Evolutionary conservation across 2,797 vertebrate genomes (phyloP), one percentile per base, ranked within the genome.

Genomic region (Clarias pachynema): DNA sequence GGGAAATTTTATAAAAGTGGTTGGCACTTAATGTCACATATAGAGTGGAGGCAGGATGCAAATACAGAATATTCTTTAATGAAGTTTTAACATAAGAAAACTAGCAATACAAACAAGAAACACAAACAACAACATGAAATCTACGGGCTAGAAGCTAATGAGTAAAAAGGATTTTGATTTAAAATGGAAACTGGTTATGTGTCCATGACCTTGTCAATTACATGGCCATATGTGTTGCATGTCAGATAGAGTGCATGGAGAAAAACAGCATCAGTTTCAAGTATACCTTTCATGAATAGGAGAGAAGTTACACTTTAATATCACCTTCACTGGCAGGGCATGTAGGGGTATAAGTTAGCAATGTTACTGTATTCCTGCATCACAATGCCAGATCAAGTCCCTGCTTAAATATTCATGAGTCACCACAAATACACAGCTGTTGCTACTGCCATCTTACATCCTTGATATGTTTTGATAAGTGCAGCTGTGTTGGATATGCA

Each of bases 351-450:
- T 86, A 86, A 80, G 82, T 86, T 81, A 81, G 82, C 57, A 79
- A 85, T 57, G 83, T 79, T 91, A 91, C 91, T 91, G 91, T 92
- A 92, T 91, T 92, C 90, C 89, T 91, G 92, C 89, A 92, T 92
- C 90, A 90, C 90, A 87, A 88, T 84, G 91, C 92, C 92, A 92
- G 94, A 95, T 95, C 94, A 91, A 93, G 94, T 96, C 94, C 91
- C 94, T 93, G 91, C 93, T 96, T 90, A 96, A 96, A 95, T 95
- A 96, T 96, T 96, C 91, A 96, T 93, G 89, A 93, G 90, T 89
- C 85, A 86, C 91, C 91, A 91, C 91, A 91, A 92, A 91, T 93
- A 92, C 92, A 92, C 92, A 94, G 93, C 93, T 86, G 69, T 90
- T 83, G 70, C 79, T 72, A 69, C 75, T 59, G 56, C 63, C 49